Evolutionary conservation across 2,888 invertebrate genomes (phyloP).

Genomic region (Oscheius sp.): DNA sequence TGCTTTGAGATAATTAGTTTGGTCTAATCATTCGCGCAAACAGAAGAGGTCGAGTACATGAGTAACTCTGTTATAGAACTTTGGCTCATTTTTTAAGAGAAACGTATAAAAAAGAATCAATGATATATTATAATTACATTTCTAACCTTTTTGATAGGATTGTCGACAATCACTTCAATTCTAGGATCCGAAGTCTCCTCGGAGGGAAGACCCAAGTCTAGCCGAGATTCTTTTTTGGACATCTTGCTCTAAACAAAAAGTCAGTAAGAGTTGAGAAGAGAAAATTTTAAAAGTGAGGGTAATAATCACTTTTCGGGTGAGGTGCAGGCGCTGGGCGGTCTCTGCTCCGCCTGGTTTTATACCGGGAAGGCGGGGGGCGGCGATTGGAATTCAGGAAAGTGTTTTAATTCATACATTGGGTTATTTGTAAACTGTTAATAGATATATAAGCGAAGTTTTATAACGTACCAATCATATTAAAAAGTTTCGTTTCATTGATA

Average conservation of each 20-base stretch:
- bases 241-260: background rate
- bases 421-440: too few relatives aligned
- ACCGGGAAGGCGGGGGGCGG: slow-evolving; percentile 21
- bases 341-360: background rate
- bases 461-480: too few relatives aligned
- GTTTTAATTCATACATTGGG: too few relatives aligned
- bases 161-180: slow-evolving; percentile 7
- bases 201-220: slow-evolving; percentile 13
- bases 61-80: too few relatives aligned
- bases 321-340: slow-evolving; percentile 10
- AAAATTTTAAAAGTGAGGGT: background rate
- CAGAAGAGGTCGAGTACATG: too few relatives aligned
- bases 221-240: slow-evolving; percentile 16
- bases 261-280: background rate
- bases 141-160: slow-evolving; percentile 22
- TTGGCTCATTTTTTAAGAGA: too few relatives aligned
- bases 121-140: too few relatives aligned
- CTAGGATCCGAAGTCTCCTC: slow-evolving; percentile 1
- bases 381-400: slow-evolving; percentile 6
- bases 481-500: too few relatives aligned
- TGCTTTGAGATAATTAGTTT: too few relatives aligned
- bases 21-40: too few relatives aligned
- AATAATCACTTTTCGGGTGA: background rate
- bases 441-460: too few relatives aligned
- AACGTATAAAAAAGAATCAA: too few relatives aligned